Evolutionary conservation across 1,140 invertebrate species (phyloP).

Genomic region (Megathymus violae): DNA sequence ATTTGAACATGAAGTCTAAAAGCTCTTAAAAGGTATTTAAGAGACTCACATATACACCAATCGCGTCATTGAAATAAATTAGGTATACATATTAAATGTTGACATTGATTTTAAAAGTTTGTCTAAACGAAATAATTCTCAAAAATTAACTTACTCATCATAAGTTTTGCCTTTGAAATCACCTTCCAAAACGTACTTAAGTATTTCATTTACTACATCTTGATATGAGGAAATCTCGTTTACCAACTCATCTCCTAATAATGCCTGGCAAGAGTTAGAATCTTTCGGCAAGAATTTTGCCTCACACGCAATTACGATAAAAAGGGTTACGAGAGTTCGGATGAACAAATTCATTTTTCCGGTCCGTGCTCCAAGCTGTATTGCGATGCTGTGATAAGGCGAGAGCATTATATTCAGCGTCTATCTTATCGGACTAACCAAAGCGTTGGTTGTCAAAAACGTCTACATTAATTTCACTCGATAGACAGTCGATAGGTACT

Average conservation of each 20-base stretch:
- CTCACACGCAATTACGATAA: constrained; percentile 48
- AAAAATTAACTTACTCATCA: constrained; percentile 45
- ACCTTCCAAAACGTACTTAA: constrained; percentile 51
- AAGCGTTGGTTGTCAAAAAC: constrained; percentile 41
- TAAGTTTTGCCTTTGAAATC: constrained; percentile 55
- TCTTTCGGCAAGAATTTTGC: constrained; percentile 51
- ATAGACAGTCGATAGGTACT: constrained; percentile 38
- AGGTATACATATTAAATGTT: too few species aligned
- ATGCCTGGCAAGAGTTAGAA: constrained; percentile 41
- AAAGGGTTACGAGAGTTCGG: constrained; percentile 48
- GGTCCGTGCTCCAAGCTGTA: constrained; percentile 37
- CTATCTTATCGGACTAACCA: constrained; percentile 54
- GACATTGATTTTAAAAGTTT: too few species aligned
- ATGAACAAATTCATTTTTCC: constrained; percentile 54
- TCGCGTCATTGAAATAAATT: too few species aligned
- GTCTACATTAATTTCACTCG: constrained; percentile 36
- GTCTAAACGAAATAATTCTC: too few species aligned
- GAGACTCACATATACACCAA: too few species aligned
- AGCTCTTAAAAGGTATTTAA: too few species aligned
- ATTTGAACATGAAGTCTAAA: too few species aligned
- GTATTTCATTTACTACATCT: constrained; percentile 50
- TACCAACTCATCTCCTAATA: constrained; percentile 50
- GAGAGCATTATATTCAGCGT: constrained; percentile 45
- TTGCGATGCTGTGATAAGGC: constrained; percentile 47
- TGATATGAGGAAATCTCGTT: constrained; percentile 52